Evolutionary conservation across 1,140 invertebrate species (phyloP).

Genomic region (Tetragnatha versicolor): DNA sequence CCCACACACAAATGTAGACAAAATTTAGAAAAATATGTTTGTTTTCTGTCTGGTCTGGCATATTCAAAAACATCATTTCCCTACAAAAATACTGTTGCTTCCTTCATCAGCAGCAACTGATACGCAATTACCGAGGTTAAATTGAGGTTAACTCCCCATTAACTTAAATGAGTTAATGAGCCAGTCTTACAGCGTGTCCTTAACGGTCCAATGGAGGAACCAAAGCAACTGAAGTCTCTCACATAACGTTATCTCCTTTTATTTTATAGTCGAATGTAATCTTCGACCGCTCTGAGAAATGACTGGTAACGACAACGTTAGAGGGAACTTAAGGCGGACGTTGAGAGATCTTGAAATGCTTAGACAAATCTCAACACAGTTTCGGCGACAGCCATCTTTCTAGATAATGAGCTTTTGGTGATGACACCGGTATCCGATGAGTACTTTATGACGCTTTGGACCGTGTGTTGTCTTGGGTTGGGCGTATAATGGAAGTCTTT

Average conservation of each 20-base stretch:
- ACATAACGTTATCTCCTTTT: slow-evolving; percentile 30
- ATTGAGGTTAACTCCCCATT: too few relatives aligned
- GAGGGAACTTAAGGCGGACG: slow-evolving; percentile 35
- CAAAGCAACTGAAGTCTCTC: slow-evolving; percentile 15
- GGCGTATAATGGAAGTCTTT: background rate
- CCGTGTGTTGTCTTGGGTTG: background rate
- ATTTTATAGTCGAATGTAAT: slow-evolving; percentile 47
- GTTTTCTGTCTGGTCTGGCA: too few relatives aligned
- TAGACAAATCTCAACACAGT: background rate
- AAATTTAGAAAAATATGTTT: too few relatives aligned
- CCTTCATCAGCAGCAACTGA: too few relatives aligned
- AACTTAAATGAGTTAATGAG: slow-evolving; percentile 17
- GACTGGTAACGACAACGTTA: slow-evolving; percentile 35
- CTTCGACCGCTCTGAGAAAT: slow-evolving; percentile 16
- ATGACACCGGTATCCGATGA: slow-evolving; percentile 35
- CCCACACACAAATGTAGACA: too few relatives aligned
- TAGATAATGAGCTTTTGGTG: slow-evolving; percentile 33
- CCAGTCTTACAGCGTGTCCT: background rate
- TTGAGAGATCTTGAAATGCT: slow-evolving; percentile 25
- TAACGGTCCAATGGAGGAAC: background rate
- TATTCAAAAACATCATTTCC: too few relatives aligned
- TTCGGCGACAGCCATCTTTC: slow-evolving; percentile 5
- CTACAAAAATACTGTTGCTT: too few relatives aligned
- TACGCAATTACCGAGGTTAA: too few relatives aligned
- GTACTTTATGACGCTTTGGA: slow-evolving; percentile 5